A percentile compares a stretch with the other conserved stretches of the same genome.
Evolutionary conservation across 2,888 invertebrate species (phyloP).

Genomic region (Drosophila niveifrons): DNA sequence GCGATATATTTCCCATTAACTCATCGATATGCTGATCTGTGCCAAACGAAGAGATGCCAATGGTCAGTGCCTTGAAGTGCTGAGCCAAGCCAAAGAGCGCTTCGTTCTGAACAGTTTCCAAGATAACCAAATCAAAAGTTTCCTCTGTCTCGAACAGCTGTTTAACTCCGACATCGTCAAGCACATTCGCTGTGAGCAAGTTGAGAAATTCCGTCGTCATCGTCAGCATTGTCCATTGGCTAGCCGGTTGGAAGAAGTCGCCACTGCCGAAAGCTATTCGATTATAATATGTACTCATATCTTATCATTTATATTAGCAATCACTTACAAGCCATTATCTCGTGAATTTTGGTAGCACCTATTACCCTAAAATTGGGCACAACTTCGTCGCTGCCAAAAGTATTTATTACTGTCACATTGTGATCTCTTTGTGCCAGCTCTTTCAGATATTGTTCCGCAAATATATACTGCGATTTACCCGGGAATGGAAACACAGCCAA

Average conservation of each 20-base stretch:
- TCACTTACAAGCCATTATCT: slow-evolving; percentile 61
- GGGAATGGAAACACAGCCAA: slow-evolving; percentile 77
- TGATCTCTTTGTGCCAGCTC: slow-evolving; percentile 82
- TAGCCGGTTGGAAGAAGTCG: slow-evolving; percentile 38
- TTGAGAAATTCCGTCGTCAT: slow-evolving; percentile 66
- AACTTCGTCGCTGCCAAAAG: slow-evolving; percentile 68
- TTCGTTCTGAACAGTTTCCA: slow-evolving; percentile 83
- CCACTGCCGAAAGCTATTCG: slow-evolving; percentile 42
- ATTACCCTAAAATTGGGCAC: slow-evolving; percentile 77
- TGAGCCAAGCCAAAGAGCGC: slow-evolving; percentile 82
- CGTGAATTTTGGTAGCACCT: slow-evolving; percentile 67
- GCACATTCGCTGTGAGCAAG: slow-evolving; percentile 48
- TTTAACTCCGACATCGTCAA: slow-evolving; percentile 61
- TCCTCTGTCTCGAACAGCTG: slow-evolving; percentile 71
- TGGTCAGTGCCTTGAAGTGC: slow-evolving; percentile 76
- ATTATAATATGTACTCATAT: not conserved
- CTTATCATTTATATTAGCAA: not conserved
- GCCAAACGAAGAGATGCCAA: slow-evolving; percentile 76
- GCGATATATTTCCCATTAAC: slow-evolving; percentile 79
- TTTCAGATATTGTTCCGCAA: slow-evolving; percentile 79
- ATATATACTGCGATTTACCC: slow-evolving; percentile 80
- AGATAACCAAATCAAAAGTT: slow-evolving; percentile 82
- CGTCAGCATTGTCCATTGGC: slow-evolving; percentile 53
- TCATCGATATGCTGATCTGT: slow-evolving; percentile 77
- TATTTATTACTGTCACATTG: slow-evolving; percentile 83